Conservation (phyloP, 2,113 vertebrate genomes). For the Saccopteryx bilineata region DNA sequence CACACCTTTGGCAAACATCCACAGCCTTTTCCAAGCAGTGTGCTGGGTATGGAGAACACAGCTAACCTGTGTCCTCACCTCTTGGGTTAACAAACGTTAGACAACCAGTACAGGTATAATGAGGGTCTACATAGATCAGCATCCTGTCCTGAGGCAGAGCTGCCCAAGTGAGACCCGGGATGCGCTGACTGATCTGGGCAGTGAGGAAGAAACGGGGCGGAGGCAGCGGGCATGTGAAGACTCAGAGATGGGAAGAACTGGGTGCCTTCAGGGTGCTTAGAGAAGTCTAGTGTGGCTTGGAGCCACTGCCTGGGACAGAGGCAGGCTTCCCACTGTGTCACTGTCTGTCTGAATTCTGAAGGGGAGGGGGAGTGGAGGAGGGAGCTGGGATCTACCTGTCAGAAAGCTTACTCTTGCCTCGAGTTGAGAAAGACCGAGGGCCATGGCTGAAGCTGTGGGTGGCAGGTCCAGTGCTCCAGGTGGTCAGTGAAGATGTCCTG, state of each 20-base stretch:
- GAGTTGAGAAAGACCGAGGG: fast-evolving
- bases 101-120: not conserved
- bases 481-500: not conserved
- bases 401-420: not conserved
- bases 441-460: not conserved
- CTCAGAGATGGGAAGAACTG: too few relatives aligned
- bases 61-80: not conserved
- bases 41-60: not conserved
- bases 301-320: too few relatives aligned
- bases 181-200: not conserved
- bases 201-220: not conserved
- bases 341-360: not conserved
- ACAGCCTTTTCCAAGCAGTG: not conserved
- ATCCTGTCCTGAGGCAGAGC: not conserved
- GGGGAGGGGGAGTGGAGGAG: fast-evolving
- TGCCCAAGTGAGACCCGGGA: not conserved
- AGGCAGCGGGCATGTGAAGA: too few relatives aligned
- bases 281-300: not conserved
- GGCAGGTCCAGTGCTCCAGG: fast-evolving
- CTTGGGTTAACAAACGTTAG: not conserved
- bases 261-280: fast-evolving
- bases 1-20: too few relatives aligned
- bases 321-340: not conserved
- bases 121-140: not conserved
- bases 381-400: fast-evolving